Percentiles rank a stretch among this genome's conserved stretches.
phyloP scores from a whole-genome alignment of 2,113 vertebrate species.

The Amphiprion ocellaris region DNA sequence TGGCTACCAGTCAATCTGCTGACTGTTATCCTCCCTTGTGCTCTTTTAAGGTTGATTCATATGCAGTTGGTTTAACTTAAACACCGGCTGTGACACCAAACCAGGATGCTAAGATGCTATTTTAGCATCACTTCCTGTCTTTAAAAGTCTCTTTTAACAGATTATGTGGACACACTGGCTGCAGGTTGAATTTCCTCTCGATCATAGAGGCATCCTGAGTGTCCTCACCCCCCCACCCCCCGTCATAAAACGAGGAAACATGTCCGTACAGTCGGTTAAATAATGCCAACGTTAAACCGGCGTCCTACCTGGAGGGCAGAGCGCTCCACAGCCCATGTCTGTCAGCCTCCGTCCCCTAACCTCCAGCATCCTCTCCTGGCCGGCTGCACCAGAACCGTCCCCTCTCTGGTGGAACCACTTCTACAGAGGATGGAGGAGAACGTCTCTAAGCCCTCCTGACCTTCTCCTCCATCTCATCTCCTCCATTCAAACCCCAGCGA shows the following conservation, averaged over 20 bases:
- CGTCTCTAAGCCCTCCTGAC: conserved; percentile 30
- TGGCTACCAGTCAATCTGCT: too few species aligned
- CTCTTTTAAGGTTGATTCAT: too few species aligned
- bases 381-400: conserved; percentile 36
- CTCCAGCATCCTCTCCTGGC: conserved; percentile 68
- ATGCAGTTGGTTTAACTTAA: too few species aligned
- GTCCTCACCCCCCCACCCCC: conserved; percentile 17
- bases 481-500: not conserved
- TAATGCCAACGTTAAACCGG: conserved; percentile 24
- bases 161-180: too few species aligned
- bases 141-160: too few species aligned
- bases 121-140: too few species aligned
- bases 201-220: not conserved
- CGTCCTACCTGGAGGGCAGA: conserved; percentile 78
- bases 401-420: not conserved
- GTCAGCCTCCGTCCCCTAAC: conserved; percentile 51
- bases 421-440: too few species aligned
- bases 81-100: too few species aligned
- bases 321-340: conserved; percentile 77
- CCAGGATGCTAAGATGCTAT: too few species aligned
- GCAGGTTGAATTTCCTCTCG: too few species aligned
- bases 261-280: conserved; percentile 32
- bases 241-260: conserved; percentile 14
- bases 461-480: conserved; percentile 21
- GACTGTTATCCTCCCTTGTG: too few species aligned